A percentile compares a stretch with the other conserved stretches of the same genome.
Evolutionary conservation across 1,140 invertebrate genomes (phyloP).

Genomic region (Drosophila nigromelanica): DNA sequence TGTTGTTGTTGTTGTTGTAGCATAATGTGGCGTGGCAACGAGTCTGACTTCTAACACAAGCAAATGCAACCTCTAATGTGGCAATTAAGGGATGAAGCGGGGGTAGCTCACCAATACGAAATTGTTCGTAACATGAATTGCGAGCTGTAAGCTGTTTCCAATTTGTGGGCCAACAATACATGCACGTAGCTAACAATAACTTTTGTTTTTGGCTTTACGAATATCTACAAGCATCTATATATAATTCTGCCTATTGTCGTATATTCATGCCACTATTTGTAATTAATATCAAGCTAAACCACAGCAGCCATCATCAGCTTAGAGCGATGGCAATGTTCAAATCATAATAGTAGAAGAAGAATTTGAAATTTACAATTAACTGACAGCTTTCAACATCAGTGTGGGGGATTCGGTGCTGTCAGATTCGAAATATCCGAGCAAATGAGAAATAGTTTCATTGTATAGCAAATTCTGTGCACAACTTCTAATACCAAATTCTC

Average conservation of each 20-base stretch:
- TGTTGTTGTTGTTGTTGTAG: conserved; percentile 26
- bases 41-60: conserved; percentile 46
- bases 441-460: conserved; percentile 18
- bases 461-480: conserved; percentile 9
- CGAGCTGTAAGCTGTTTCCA: conserved; percentile 33
- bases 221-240: too few relatives aligned
- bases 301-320: conserved; percentile 5
- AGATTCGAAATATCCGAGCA: background rate
- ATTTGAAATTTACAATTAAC: conserved; percentile 11
- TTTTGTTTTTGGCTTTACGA: too few relatives aligned
- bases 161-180: conserved; percentile 25
- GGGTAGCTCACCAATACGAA: conserved; percentile 1
- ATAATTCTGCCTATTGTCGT: background rate
- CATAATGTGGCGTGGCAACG: conserved; percentile 44
- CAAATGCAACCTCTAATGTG: conserved; percentile 62
- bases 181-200: conserved; percentile 1
- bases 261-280: conserved; percentile 1
- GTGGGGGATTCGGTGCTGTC: background rate
- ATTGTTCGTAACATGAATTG: conserved; percentile 22
- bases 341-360: background rate
- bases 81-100: conserved; percentile 55
- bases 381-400: background rate
- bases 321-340: background rate
- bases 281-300: conserved; percentile 22
- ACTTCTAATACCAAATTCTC: conserved; percentile 4